Evolutionary conservation across 2,888 invertebrate genomes (phyloP).

Genomic region (Pollenia griseotomentosa): DNA sequence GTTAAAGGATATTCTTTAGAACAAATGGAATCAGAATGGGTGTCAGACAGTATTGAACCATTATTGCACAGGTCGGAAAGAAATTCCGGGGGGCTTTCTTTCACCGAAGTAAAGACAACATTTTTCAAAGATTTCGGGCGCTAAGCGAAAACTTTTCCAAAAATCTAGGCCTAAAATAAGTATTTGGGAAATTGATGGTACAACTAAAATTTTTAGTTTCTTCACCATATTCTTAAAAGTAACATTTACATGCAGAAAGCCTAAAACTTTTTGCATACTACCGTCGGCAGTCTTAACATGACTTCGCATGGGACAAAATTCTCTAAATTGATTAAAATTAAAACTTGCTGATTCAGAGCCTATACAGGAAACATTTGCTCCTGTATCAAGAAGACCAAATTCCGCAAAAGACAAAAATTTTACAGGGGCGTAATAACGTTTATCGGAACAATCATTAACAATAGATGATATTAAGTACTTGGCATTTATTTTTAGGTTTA

Average conservation of each 20-base stretch:
- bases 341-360: not conserved
- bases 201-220: not conserved
- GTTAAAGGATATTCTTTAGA: not conserved
- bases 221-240: not conserved
- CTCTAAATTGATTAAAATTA: not conserved
- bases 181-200: not conserved
- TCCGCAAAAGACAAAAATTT: not conserved
- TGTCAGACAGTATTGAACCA: no score
- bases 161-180: conserved; percentile 17
- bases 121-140: not conserved
- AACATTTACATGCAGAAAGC: not conserved
- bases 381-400: not conserved
- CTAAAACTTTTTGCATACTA: not conserved
- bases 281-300: not conserved
- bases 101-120: no score
- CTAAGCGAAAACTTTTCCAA: not conserved
- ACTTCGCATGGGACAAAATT: not conserved
- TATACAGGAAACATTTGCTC: no score
- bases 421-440: not conserved
- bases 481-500: not conserved
- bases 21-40: not conserved
- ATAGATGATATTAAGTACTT: not conserved
- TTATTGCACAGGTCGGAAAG: no score
- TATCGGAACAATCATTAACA: not conserved
- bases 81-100: no score